Base-by-base conservation (phyloP, 2,113 vertebrate genomes). In the Xiphorhynchus elegans region DNA sequence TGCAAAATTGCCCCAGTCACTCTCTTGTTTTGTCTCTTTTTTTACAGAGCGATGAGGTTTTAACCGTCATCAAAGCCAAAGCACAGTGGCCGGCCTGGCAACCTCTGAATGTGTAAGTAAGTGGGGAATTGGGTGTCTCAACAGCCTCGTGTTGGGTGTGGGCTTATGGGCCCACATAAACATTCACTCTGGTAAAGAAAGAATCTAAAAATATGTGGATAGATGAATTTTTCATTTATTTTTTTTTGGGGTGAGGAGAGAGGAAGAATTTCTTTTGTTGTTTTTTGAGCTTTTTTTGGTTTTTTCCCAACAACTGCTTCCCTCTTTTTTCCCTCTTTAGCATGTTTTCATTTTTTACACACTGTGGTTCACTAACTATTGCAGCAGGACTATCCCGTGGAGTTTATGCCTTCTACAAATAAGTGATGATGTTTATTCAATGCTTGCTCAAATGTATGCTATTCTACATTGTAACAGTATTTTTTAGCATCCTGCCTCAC, bases 21-120 rank as follows among this genome's bases (percentile, higher is more conserved):
- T 73, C 74, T 87, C 42, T 85, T 81, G n/a, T 79, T 94, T 91
- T 96, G 39, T 95, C 90, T 96, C 76, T 93, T 88, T 50, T 50
- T 97, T 96, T 94, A 56, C 97, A 99, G 99, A 99, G 99, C 8
- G 99, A 99, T 93, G 99, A 99, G 2, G 99, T 99, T 92, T 97
- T 99, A 94, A 99, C 99, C 6, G 99, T 99, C 97, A 99, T 99
- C 98, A 99, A 99, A 98, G 99, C 99, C 97, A 99, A 99, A 98
- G 99, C 99, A 4, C 99, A 99, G 96, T 99, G 99, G 99, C 99
- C 99, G 2, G 99, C 99, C 89, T 99, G 99, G 99, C 99, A 99
- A 91, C 99, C 99, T 16, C 97, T 99, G 55, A 99, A 99, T 37
- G 98, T 99, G 99, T 99, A 98, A 99, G 99, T 99, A 97, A 90